Evolutionary conservation across 2,113 vertebrate genomes (phyloP).

Genomic region (Aphyosemion australe): DNA sequence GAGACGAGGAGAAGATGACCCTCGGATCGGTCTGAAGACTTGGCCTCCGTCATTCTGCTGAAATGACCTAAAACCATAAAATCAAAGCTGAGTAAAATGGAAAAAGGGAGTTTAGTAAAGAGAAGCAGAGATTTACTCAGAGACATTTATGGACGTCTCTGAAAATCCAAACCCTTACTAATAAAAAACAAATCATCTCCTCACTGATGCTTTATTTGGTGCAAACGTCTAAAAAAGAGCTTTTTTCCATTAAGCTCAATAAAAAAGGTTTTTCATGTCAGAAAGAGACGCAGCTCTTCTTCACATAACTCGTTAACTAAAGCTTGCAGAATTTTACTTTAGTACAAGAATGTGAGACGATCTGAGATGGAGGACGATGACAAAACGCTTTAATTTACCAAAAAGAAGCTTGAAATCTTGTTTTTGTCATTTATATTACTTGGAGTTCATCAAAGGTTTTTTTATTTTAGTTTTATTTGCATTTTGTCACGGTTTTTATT

Average conservation of each 20-base stretch:
- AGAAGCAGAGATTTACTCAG: constrained; percentile 26
- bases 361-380: too few species aligned
- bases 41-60: not conserved
- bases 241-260: not conserved
- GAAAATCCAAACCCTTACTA: constrained; percentile 42
- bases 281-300: too few species aligned
- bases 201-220: not conserved
- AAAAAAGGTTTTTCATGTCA: not conserved
- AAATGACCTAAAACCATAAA: not conserved
- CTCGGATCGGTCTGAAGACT: constrained; percentile 29
- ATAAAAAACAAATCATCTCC: constrained; percentile 13
- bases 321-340: too few species aligned
- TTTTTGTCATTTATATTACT: too few species aligned
- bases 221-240: not conserved
- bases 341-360: too few species aligned
- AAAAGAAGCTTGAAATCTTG: too few species aligned
- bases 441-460: too few species aligned
- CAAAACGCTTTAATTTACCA: too few species aligned
- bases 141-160: constrained; percentile 40
- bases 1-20: constrained; percentile 66
- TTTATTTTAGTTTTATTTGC: too few species aligned
- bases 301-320: too few species aligned
- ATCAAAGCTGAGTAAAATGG: not conserved
- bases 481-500: too few species aligned
- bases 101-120: constrained; percentile 20